Percentiles rank a stretch among this genome's conserved stretches.
phyloP scores from a whole-genome alignment of 2,888 invertebrate genomes.

The Noctua pronuba region DNA sequence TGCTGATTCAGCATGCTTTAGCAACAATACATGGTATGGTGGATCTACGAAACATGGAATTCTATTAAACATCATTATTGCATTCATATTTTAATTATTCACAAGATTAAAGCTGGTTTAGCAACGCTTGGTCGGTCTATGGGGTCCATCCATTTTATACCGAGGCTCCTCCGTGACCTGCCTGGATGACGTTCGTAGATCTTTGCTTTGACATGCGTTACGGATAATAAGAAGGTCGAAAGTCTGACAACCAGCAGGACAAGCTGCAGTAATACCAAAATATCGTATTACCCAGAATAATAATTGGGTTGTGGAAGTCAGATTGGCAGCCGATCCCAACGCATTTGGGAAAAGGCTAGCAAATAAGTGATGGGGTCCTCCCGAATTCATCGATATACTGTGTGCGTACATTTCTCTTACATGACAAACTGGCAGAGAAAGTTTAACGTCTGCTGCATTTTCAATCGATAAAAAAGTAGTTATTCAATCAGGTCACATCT shows the following conservation, averaged over 20 bases:
- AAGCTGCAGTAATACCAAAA: background rate
- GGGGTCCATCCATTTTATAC: background rate
- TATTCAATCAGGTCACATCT: slow-evolving; percentile 34
- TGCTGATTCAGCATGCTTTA: background rate
- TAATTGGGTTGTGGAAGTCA: background rate
- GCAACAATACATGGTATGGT: background rate
- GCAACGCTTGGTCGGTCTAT: too few relatives aligned
- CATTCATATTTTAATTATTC: background rate
- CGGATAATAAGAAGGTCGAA: background rate
- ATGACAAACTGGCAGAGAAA: slow-evolving; percentile 49
- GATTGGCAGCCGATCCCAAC: background rate
- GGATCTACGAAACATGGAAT: background rate
- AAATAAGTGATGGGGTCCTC: background rate
- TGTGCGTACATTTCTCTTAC: slow-evolving; percentile 15
- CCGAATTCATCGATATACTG: slow-evolving; percentile 2
- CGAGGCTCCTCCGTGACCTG: background rate
- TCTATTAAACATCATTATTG: background rate
- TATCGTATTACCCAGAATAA: background rate
- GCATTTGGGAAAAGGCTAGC: background rate
- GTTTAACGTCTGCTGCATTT: slow-evolving; percentile 45
- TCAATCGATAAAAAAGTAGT: slow-evolving; percentile 29
- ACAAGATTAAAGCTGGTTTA: background rate
- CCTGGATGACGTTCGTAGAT: background rate
- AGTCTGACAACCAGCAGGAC: background rate
- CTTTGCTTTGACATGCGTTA: too few relatives aligned